These are phyloP conservation scores for Orgyia antiqua DNA, from an alignment of 2,888 invertebrate genomes.

Conservation along the genomic window DNA sequence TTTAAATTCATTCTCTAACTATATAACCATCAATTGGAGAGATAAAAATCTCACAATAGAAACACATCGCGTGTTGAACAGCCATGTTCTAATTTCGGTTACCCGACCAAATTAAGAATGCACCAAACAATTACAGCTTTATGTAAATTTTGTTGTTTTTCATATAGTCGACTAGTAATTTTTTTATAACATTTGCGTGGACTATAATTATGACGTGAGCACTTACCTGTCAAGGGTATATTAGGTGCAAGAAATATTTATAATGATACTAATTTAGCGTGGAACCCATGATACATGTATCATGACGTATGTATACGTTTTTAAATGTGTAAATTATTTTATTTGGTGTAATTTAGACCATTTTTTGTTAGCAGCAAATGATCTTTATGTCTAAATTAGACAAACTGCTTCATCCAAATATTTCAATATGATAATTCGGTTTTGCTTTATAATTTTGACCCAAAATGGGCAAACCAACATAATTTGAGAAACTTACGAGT, in stretches of 20 bases:
- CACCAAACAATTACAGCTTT: conserved; percentile 10
- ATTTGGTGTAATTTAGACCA: conserved; percentile 12
- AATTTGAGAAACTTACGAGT: no score
- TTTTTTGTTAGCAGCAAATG: no score
- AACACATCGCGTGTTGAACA: conserved; percentile 61
- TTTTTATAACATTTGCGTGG: conserved; percentile 56
- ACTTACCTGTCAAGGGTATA: conserved; percentile 53
- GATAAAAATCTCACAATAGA: conserved; percentile 63
- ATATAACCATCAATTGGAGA: conserved; percentile 70
- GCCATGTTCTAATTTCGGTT: conserved; percentile 54
- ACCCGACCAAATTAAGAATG: conserved; percentile 28
- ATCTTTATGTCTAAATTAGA: no score
- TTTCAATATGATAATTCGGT: no score
- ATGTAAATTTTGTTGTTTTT: conserved; percentile 18
- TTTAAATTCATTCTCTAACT: conserved; percentile 58
- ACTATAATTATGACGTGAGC: conserved; percentile 52
- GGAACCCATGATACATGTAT: conserved; percentile 22
- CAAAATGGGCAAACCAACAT: no score
- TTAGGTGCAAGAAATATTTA: conserved; percentile 29
- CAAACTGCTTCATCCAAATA: no score
- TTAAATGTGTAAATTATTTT: conserved; percentile 22
- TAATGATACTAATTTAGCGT: conserved; percentile 27
- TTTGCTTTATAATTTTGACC: no score
- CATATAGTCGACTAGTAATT: conserved; percentile 18
- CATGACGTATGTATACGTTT: no score